Evolutionary conservation across 2,797 vertebrate species (phyloP), one percentile per base, ranked within the genome.

Genomic region (Urophycis tenuis): DNA sequence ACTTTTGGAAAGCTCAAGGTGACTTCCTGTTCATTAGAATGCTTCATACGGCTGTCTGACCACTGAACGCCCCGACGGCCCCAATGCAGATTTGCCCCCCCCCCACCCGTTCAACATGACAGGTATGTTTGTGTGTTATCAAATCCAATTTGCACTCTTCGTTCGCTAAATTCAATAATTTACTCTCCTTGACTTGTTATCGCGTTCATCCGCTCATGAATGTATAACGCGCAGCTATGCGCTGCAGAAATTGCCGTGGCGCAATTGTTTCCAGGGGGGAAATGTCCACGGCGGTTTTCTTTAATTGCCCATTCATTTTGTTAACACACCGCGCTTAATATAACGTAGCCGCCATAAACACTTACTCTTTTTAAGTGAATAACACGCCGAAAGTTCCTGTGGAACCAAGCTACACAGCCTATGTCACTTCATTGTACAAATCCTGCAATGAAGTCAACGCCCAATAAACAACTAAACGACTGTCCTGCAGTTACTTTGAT

Each of bases 1-100:
- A 89, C 87, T 91, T 92, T 89, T 80, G 60, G 78, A 86, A 84
- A 83, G 89, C 87, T 91, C 87, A 92, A 92, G 92, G 91, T 92
- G 82, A 87, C 81, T 88, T 82, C 81, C 77, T 89, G 85, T 89
- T 91, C 87, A 80, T 85, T 82, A 76, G 67, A 70, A 77, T 81
- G 76, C 80, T 78, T 76, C 78, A 49, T 80, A 81, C 74, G 84
- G 85, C 88, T 90, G 87, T 86, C 87, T 86, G 79, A 74, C 45
- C 75, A 7, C 73, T 30, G 72, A 76, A n/a, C 8, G 4, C 74
- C 74, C 12, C 75, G 64, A 77, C 79, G 85, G 83, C 86, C 88
- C 45, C 11, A 1, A 1, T 10, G n/a, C 5, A 41, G 19, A 73
- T 3, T 36, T 11, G n/a, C 72, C 78, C 78, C 86, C 84, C 87